Evolutionary conservation across 2,888 invertebrate genomes (phyloP).

Genomic region (Silvanus unidentatus): DNA sequence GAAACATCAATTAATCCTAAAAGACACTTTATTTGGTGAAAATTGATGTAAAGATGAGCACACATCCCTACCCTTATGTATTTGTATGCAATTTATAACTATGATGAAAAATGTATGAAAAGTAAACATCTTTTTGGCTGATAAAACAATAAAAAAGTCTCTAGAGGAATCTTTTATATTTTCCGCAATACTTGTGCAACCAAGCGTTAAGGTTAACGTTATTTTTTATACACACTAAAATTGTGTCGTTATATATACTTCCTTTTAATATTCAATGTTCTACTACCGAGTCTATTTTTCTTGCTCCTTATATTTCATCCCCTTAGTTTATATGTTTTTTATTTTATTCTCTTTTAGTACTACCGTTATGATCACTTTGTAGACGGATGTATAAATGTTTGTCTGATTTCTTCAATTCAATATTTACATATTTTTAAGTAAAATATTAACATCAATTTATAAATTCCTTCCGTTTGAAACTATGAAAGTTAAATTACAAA

Average conservation of each 20-base stretch:
- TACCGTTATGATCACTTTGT: background rate
- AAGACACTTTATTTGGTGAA: too few species aligned
- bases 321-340: background rate
- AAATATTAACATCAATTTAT: too few species aligned
- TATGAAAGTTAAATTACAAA: too few species aligned
- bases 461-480: too few species aligned
- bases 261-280: constrained; percentile 12
- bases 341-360: constrained; percentile 1
- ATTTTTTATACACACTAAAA: constrained; percentile 14
- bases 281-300: constrained; percentile 3
- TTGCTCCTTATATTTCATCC: background rate
- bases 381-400: too few species aligned
- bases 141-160: constrained; percentile 27
- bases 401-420: too few species aligned
- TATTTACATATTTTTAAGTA: too few species aligned
- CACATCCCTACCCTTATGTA: background rate
- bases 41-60: background rate
- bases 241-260: constrained; percentile 12
- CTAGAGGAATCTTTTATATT: constrained; percentile 20
- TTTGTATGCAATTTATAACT: constrained; percentile 19
- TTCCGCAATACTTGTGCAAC: constrained; percentile 15
- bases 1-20: background rate
- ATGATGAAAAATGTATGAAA: constrained; percentile 26
- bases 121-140: constrained; percentile 26
- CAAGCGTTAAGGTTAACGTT: constrained; percentile 14